Base-by-base conservation (phyloP, 2,888 invertebrate species). In the Epicampocera succincta region DNA sequence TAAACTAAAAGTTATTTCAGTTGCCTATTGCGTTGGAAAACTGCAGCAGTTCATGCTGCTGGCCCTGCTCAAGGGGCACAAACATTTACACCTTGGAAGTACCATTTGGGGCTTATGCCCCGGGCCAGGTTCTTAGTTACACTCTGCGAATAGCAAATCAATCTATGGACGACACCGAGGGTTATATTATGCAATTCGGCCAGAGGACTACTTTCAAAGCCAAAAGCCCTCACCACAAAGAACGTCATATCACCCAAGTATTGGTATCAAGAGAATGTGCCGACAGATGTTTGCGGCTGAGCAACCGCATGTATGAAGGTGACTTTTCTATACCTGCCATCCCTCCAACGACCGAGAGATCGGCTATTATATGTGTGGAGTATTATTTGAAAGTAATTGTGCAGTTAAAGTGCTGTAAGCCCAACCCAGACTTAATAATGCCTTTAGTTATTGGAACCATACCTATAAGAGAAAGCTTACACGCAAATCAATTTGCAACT, bases 391-490 rank as follows among this genome's bases (percentile, higher is more conserved):
- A 79, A 48, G 42, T 85, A 52, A 46, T 3, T n/a, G 74, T 85
- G 0, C 29, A 56, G 0, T 69, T 85, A 11, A 72, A 83, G 2
- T 19, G 58, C 15, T 85, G 85, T 25, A 74, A 76, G 25, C 48
- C 29, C 0, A 74, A 84, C 52, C 33, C 71, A 0, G 82, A 84
- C 2, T 19, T 86, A 11, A 29, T 11, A 8, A 13, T 85, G 13
- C 85, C 86, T 3, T 71, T 87, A 2, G 76, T 80, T 8, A 86
- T 87, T 42, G 87, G 87, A 6, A 87, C 86, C 11, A 82, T 86
- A 69, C 87, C 87, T 0, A 15, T 87, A 12, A 66, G 74, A 12
- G 85, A 85, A n/a, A 86, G 84, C 65, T 21, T 74, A 15, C 83
- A 84, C 0, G 60, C 77, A 1, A 83, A 84, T 71, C 25, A 25